phyloP scores from a whole-genome alignment of 2,888 invertebrate genomes.

The Empis stercorea region DNA sequence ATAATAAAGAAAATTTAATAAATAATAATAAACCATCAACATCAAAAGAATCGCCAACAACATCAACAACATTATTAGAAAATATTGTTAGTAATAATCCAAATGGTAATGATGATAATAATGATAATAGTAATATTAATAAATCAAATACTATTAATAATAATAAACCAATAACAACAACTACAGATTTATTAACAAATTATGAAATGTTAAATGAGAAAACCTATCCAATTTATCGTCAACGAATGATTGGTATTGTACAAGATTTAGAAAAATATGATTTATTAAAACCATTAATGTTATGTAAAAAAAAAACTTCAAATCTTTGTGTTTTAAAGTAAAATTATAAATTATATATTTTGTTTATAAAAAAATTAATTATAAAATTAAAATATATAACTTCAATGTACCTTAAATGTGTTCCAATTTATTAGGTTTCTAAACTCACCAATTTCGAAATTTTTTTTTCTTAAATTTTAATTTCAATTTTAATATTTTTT shows the following conservation, averaged over 20 bases:
- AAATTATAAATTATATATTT: too few species aligned
- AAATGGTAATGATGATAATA: conserved; percentile 8
- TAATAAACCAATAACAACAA: not conserved
- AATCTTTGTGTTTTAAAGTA: too few species aligned
- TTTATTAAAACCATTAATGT: not conserved
- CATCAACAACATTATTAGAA: conserved; percentile 9
- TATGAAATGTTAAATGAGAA: conserved; percentile 22
- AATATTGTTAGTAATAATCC: conserved; percentile 12
- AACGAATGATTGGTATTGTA: conserved; percentile 22
- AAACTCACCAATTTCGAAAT: too few species aligned
- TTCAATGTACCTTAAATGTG: too few species aligned
- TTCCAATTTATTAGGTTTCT: too few species aligned
- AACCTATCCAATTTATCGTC: conserved; percentile 23
- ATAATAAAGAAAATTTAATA: too few species aligned
- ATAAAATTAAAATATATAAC: too few species aligned
- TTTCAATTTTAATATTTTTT: too few species aligned
- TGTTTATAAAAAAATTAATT: too few species aligned
- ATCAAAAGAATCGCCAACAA: too few species aligned
- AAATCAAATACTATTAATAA: not conserved
- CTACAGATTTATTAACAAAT: conserved; percentile 18
- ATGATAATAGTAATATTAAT: not conserved
- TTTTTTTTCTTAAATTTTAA: too few species aligned
- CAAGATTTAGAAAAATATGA: conserved; percentile 19
- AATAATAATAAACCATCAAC: too few species aligned
- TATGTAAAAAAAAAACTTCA: not conserved